These are phyloP conservation scores for Aurelia aurita complex sp. Pacific DNA, from an alignment of 30 jellyfish, hydroid and myxozoan genomes.

Conservation along the genomic window DNA sequence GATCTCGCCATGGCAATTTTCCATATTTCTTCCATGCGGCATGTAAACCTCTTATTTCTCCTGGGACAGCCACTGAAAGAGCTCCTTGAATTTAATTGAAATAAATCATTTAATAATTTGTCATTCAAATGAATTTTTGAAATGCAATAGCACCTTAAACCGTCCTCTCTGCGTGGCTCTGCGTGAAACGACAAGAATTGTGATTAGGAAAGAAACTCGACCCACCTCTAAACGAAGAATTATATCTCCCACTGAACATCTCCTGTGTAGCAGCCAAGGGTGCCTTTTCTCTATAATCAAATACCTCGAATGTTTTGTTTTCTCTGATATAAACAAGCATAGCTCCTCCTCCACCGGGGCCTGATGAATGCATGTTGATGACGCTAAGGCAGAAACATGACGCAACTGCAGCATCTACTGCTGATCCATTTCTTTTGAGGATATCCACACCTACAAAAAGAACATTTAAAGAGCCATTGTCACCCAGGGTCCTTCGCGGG, in stretches of 20 bases:
- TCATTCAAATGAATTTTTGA: no score
- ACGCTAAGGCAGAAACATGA: conserved; percentile 91
- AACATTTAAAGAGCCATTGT: background rate
- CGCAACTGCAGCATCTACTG: conserved; percentile 95
- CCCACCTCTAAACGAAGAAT: conserved; percentile 55
- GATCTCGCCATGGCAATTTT: conserved; percentile 82
- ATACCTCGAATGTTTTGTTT: conserved; percentile 76
- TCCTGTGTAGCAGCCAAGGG: conserved; percentile 78
- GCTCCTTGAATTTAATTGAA: conserved; percentile 34
- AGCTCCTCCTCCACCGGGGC: conserved; percentile 98
- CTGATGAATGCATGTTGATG: conserved; percentile 86
- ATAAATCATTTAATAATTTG: no score
- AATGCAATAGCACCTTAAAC: no score
- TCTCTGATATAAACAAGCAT: conserved; percentile 86
- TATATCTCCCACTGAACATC: conserved; percentile 47
- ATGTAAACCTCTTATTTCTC: conserved; percentile 83
- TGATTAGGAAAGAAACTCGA: no score
- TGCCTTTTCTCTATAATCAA: conserved; percentile 85
- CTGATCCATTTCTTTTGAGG: conserved; percentile 85
- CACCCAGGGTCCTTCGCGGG: no score
- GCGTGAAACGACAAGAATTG: no score
- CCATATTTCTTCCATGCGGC: conserved; percentile 90
- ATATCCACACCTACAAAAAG: conserved; percentile 63
- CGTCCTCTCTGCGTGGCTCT: no score
- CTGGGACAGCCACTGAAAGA: conserved; percentile 87